A percentile compares a stretch with the other conserved stretches of the same genome.
Evolutionary conservation across 2,888 invertebrate species (phyloP).

Genomic region (Glyphotaelius pellucidus): DNA sequence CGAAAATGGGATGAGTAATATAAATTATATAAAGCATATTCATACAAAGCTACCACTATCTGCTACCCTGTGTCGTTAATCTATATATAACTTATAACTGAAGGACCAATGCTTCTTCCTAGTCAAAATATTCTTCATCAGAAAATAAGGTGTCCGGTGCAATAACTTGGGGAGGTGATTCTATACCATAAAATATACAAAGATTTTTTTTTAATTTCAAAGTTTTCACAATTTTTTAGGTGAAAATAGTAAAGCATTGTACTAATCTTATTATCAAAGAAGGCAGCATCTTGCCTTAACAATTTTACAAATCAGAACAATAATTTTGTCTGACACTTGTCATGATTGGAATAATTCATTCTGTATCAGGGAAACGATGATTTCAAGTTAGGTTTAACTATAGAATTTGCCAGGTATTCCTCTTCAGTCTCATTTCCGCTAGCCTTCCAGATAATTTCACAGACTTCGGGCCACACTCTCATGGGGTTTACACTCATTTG

Average conservation of each 20-base stretch:
- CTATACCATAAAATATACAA: not conserved
- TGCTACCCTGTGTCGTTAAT: conserved; percentile 26
- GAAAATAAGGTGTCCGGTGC: not conserved
- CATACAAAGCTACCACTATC: conserved; percentile 35
- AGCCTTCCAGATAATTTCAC: not conserved
- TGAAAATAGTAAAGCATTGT: not conserved
- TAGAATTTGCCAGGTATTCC: not conserved
- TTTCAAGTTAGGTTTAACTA: not conserved
- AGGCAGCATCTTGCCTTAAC: too few species aligned
- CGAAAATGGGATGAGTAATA: conserved; percentile 40
- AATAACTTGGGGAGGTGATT: not conserved
- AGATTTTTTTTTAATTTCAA: not conserved
- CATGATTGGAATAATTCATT: not conserved
- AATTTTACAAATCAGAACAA: not conserved
- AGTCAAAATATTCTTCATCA: conserved; percentile 41
- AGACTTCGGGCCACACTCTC: not conserved
- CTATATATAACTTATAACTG: conserved; percentile 2
- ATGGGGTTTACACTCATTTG: not conserved
- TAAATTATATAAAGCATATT: conserved; percentile 8
- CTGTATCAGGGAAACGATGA: not conserved
- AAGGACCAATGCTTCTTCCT: conserved; percentile 59
- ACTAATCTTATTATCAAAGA: not conserved
- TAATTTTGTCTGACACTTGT: not conserved
- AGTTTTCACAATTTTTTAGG: too few species aligned
- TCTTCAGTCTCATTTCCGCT: not conserved